Base-by-base conservation (phyloP, 2,888 invertebrate species). In the Cenopis cana region DNA sequence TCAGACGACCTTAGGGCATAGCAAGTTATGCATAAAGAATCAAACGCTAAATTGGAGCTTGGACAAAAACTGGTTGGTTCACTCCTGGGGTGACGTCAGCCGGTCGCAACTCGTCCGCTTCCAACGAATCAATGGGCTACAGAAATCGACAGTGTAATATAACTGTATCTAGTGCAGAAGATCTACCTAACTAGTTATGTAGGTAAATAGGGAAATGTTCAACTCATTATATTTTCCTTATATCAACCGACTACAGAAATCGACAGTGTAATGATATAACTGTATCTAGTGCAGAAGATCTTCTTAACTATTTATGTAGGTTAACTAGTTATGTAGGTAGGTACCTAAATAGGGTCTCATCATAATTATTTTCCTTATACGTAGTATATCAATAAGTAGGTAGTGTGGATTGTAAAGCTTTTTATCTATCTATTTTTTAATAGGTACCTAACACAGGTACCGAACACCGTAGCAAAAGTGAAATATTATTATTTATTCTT, bases 11-110 rank as follows among this genome's bases (percentile, higher is more conserved):
- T 92, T 87, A 91, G 90, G 88, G 88, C 89, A 85, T 79, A 78
- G 79, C 84, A 84, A 90, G 89, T 85, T 92, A 91, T 92, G 91
- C 90, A 90, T 90, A 90, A 88, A 91, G 88, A 90, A 90, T 90
- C 89, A 91, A 91, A 89, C 84, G 84, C 87, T 87, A 87, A 93
- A 89, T 89, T 89, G 88, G 89, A 83, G 87, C 88, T 87, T 79
- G 75, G 78, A 81, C 82, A 85, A 86, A 87, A 91, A 92, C 90
- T 89, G 89, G 92, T 92, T 75, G 77, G 85, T 75, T 83, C 78
- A 85, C 85, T 86, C 82, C 79, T 78, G 80, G 60, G 80, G 74
- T 92, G 91, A 91, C 92, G 92, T 91, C 91, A 91, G 73, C 74
- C 74, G 70, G 68, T 75, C 84, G 80, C 83, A 83, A 85, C 86